Evolutionary conservation across 2,113 vertebrate species (phyloP).

Genomic region (Ptilorrhoa leucosticta): DNA sequence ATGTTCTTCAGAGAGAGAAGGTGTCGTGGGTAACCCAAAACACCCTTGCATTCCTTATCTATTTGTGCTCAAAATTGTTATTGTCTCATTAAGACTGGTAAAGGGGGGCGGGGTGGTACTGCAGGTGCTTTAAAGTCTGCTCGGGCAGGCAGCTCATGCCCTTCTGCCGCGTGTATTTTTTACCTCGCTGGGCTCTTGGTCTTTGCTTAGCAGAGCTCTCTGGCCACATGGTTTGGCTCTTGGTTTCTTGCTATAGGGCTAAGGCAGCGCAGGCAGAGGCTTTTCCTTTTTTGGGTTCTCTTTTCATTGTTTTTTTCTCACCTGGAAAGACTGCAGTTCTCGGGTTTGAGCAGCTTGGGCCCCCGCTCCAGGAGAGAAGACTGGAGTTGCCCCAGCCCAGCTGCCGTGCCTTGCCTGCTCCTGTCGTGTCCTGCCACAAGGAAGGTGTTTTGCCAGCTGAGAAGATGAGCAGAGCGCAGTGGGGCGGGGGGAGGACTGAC

Average conservation of each 20-base stretch:
- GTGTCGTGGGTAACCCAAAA: background rate
- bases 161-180: rapidly evolving
- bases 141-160: background rate
- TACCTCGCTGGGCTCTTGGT: background rate
- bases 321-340: background rate
- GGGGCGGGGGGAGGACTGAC: rapidly evolving
- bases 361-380: background rate
- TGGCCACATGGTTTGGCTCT: background rate
- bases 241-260: background rate
- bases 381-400: background rate
- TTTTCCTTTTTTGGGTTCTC: background rate
- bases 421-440: background rate
- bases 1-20: background rate
- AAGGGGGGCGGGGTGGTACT: rapidly evolving
- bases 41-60: background rate
- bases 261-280: background rate
- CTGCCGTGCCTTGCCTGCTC: background rate
- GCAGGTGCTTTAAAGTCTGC: rapidly evolving
- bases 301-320: rapidly evolving
- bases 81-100: background rate
- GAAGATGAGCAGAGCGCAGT: background rate
- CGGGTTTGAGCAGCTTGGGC: background rate
- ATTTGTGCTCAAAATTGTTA: background rate
- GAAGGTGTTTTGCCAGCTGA: rapidly evolving
- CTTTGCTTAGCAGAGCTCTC: background rate